A percentile compares a stretch with the other conserved stretches of the same genome.
These are phyloP conservation scores for Lochmaea crataegi DNA, from an alignment of 2,888 invertebrate species.

Conservation along the genomic window DNA sequence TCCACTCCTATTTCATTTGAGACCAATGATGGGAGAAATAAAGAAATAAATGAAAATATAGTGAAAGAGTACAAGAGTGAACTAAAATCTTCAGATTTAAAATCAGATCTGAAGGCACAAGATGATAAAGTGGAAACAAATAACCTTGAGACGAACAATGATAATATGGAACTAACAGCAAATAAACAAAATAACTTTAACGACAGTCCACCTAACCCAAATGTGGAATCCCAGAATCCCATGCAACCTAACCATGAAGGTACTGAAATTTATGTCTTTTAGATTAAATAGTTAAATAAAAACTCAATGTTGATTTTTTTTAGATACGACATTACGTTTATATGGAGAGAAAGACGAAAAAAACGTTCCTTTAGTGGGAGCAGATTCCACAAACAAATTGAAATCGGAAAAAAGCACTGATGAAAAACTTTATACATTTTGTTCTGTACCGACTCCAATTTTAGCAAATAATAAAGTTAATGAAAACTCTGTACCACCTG, in stretches of 20 bases:
- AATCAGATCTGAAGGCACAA: background rate
- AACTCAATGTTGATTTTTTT: background rate
- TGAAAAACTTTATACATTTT: constrained; percentile 35
- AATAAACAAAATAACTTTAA: background rate
- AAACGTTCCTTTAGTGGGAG: background rate
- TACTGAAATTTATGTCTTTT: no score
- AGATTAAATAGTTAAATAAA: no score
- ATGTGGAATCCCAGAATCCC: no score
- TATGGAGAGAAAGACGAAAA: background rate
- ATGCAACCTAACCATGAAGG: no score
- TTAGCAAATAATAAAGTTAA: constrained; percentile 29
- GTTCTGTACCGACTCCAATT: constrained; percentile 25
- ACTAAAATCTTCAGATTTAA: background rate
- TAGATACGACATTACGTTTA: background rate
- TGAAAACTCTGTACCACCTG: constrained; percentile 32
- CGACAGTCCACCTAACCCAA: background rate
- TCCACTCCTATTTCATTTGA: background rate
- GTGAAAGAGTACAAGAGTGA: background rate
- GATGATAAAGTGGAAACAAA: background rate
- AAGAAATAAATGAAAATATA: background rate
- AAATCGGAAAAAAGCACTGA: constrained; percentile 16
- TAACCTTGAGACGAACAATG: background rate
- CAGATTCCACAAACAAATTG: background rate
- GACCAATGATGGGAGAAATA: background rate
- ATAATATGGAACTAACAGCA: background rate